These are phyloP conservation scores for Bufo bufo DNA, from an alignment of 2,113 vertebrate genomes.

Conservation along the genomic window DNA sequence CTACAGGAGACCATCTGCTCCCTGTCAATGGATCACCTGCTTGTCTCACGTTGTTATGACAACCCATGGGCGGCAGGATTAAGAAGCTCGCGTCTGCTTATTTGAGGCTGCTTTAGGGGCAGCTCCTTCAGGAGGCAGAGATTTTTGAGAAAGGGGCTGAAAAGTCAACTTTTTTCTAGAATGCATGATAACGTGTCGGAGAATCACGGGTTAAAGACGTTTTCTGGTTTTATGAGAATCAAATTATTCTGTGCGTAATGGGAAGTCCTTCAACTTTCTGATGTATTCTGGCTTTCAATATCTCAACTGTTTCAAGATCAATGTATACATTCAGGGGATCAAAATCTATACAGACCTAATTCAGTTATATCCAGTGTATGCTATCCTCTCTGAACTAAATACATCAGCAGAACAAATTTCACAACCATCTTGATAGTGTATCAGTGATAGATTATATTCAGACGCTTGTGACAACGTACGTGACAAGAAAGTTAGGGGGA, in stretches of 20 bases:
- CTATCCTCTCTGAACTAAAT: too few species aligned
- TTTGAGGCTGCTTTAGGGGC: conserved; percentile 43
- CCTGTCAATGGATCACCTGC: conserved; percentile 99
- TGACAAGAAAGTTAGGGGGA: too few species aligned
- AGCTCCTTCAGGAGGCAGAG: conserved; percentile 53
- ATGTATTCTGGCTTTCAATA: not conserved
- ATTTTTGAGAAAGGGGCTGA: conserved; percentile 23
- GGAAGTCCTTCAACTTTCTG: not conserved
- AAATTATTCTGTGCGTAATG: not conserved
- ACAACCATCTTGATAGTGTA: too few species aligned
- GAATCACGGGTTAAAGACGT: not conserved
- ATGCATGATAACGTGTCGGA: not conserved
- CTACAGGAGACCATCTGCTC: conserved; percentile 98
- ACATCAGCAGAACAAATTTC: too few species aligned
- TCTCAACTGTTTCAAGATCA: too few species aligned
- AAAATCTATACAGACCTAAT: not conserved
- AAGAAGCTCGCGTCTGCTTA: conserved; percentile 63
- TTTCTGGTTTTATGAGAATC: not conserved
- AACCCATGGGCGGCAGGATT: conserved; percentile 76
- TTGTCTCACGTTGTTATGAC: conserved; percentile 88
- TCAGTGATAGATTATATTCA: too few species aligned
- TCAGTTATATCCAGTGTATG: too few species aligned
- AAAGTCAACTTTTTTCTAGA: not conserved
- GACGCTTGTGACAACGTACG: too few species aligned
- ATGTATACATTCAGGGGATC: not conserved